Evolutionary conservation across 2,888 invertebrate genomes (phyloP).

Genomic region (Sinohyriopsis cumingii): DNA sequence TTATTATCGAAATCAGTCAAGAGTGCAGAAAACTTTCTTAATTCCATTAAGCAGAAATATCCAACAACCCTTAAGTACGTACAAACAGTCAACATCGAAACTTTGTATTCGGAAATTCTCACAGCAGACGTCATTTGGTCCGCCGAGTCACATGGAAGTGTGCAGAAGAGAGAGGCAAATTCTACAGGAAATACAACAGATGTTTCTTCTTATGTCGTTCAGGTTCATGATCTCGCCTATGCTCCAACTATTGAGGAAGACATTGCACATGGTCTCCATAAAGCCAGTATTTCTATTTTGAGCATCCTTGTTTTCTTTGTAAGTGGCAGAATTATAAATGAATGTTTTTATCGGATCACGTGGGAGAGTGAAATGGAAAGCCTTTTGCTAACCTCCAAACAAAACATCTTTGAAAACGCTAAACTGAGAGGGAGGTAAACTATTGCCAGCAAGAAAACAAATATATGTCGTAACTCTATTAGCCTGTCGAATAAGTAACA

Average conservation of each 20-base stretch:
- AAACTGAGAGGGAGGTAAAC: no score
- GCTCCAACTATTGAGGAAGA: conserved; percentile 42
- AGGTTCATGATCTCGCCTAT: conserved; percentile 7
- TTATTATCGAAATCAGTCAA: conserved; percentile 29
- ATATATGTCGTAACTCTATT: no score
- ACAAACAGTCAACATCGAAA: conserved; percentile 17
- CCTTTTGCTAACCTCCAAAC: no score
- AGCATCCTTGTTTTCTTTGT: conserved; percentile 51
- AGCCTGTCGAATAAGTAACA: no score
- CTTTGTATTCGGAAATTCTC: conserved; percentile 24
- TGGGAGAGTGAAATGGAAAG: neutral
- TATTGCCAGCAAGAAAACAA: no score
- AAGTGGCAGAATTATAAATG: conserved; percentile 13
- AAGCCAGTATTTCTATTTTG: conserved; percentile 56
- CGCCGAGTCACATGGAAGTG: neutral
- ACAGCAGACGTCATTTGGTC: conserved; percentile 28
- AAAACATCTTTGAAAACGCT: no score
- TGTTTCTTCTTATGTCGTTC: neutral
- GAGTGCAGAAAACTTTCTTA: conserved; percentile 29
- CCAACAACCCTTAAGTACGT: conserved; percentile 21
- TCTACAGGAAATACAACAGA: neutral
- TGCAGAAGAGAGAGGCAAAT: conserved; percentile 5
- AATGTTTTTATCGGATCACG: neutral
- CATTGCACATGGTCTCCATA: conserved; percentile 56
- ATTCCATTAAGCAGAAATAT: conserved; percentile 31